Evolutionary conservation across 1,140 invertebrate genomes (phyloP).

Genomic region (Ruditapes philippinarum): DNA sequence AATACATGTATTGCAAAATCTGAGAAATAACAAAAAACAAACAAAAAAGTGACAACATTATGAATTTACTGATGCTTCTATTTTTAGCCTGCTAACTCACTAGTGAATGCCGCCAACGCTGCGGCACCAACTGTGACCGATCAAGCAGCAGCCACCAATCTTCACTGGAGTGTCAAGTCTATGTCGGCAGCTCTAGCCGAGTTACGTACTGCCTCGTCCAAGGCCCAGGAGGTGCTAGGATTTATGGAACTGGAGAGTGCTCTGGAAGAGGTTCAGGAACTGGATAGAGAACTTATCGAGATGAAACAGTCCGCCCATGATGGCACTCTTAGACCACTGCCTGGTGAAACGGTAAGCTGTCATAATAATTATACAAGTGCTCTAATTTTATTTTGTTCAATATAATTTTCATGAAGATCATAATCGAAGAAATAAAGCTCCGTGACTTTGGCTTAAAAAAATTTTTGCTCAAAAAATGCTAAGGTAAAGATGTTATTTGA

Average conservation of each 20-base stretch:
- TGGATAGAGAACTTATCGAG: slow-evolving; percentile 94
- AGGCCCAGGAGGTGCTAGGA: slow-evolving; percentile 95
- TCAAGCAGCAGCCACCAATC: slow-evolving; percentile 91
- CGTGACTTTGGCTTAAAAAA: no score
- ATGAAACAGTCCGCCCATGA: slow-evolving; percentile 92
- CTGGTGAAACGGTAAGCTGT: slow-evolving; percentile 92
- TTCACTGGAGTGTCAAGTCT: slow-evolving; percentile 92
- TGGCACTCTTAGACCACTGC: slow-evolving; percentile 92
- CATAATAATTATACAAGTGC: no score
- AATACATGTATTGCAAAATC: no score
- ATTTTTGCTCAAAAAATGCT: no score
- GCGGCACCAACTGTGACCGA: slow-evolving; percentile 95
- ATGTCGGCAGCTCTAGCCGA: slow-evolving; percentile 93
- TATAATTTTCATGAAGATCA: no score
- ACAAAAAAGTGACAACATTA: no score
- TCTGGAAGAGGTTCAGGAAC: slow-evolving; percentile 92
- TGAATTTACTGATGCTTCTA: no score
- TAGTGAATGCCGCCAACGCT: slow-evolving; percentile 92
- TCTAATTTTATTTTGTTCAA: no score
- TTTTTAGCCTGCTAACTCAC: slow-evolving; percentile 89
- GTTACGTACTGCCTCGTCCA: slow-evolving; percentile 92
- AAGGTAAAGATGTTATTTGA: no score
- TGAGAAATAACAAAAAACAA: no score
- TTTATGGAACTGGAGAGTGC: slow-evolving; percentile 93
- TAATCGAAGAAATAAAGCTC: no score